These are phyloP conservation scores for Pavo muticus DNA, from an alignment of 2,113 vertebrate species.

Conservation along the genomic window DNA sequence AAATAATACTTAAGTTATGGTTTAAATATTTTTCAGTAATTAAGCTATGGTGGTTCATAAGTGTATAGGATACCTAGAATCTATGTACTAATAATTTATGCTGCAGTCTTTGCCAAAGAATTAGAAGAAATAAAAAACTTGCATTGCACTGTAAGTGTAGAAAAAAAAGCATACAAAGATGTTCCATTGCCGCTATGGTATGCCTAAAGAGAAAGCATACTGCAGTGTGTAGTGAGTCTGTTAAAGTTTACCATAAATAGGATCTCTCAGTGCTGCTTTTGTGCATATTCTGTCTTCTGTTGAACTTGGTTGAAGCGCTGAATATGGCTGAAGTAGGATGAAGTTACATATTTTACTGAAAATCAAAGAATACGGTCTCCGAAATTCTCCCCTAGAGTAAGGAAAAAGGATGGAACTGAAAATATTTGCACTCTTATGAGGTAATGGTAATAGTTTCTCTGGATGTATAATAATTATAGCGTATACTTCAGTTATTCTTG, in stretches of 20 bases:
- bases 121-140: background rate
- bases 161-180: background rate
- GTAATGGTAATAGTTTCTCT: background rate
- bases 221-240: background rate
- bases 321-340: background rate
- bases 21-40: background rate
- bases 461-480: background rate
- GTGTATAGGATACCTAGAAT: background rate
- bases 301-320: background rate
- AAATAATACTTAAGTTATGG: background rate
- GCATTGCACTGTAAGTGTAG: background rate
- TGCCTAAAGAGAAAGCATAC: background rate
- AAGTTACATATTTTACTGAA: background rate
- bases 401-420: background rate
- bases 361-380: background rate
- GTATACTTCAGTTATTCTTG: background rate
- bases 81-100: background rate
- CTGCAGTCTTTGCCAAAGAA: background rate
- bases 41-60: background rate
- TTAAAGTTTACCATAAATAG: background rate
- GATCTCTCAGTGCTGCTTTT: background rate
- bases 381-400: background rate
- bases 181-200: background rate
- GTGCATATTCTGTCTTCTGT: background rate
- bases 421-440: background rate